Evolutionary conservation across 1,140 invertebrate genomes (phyloP), one percentile per base, ranked within the genome.

Genomic region (Anoplophora glabripennis): DNA sequence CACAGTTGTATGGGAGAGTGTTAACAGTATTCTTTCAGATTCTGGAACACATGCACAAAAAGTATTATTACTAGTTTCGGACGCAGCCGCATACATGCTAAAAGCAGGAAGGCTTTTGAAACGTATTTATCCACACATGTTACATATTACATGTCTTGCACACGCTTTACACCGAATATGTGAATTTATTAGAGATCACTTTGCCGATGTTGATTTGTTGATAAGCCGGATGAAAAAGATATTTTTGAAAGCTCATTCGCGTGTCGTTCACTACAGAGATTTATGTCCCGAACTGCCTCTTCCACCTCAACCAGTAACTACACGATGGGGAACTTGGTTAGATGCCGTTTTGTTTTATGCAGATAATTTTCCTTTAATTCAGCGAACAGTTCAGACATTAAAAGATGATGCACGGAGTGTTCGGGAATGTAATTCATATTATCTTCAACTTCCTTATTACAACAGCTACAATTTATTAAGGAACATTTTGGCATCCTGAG

Each of bases 311-410:
- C 75, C 72, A 57, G 65, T 75, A 38, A 15, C 75, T 37, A 77
- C 74, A 34, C 62, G 75, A 17, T 78, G 74, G 74, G 72, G 73
- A 56, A 77, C 75, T 12, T 77, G 75, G 76, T 52, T 76, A 21
- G 53, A 71, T 57, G 68, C 73, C 54, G 71, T 54, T 59, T 28
- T 65, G 41, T 76, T 62, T 66, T 75, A 73, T 51, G 51, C 51
- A 57, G 59, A 71, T 21, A 18, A 75, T 70, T 72, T 70, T 55
- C 28, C 47, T 28, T 28, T 28, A 28, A 28, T 28, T 28, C 21
- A 28, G 21, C 21, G 21, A 28, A 15, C 14, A 53, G 36, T 53
- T 10, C 7, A 59, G 21, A 28, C 21, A 28, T 28, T 28, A 28
- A 28, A 28, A 28, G 21, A 5, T 28, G 21, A 28, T 28, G 21